Percentiles rank a stretch among this genome's conserved stretches.
phyloP scores from a whole-genome alignment of 2,797 vertebrate genomes.

The Syndactyla subalaris region DNA sequence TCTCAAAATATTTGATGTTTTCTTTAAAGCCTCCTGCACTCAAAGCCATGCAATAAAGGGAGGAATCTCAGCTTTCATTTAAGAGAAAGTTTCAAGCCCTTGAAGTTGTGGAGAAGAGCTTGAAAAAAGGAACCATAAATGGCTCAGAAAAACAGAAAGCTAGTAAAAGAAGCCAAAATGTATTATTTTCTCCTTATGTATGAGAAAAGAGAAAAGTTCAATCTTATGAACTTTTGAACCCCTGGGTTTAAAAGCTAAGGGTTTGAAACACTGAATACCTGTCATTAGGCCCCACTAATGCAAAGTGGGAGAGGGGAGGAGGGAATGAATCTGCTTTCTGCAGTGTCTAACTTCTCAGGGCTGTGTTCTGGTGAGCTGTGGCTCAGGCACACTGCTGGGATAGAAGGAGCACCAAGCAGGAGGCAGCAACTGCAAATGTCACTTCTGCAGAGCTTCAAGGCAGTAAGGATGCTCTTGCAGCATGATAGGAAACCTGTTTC shows the following conservation, averaged over 20 bases:
- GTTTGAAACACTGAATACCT: constrained; percentile 40
- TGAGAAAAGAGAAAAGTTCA: constrained; percentile 39
- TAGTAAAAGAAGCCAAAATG: constrained; percentile 44
- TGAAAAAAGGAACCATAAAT: constrained; percentile 39
- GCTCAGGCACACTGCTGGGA: not conserved
- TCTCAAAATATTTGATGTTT: constrained; percentile 61
- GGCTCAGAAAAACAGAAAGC: constrained; percentile 54
- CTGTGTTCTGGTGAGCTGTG: not conserved
- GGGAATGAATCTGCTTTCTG: not conserved
- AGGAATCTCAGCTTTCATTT: constrained; percentile 63
- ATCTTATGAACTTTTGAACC: constrained; percentile 51
- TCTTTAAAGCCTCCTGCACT: constrained; percentile 52
- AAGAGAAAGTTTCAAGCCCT: constrained; percentile 49
- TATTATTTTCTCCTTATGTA: constrained; percentile 56
- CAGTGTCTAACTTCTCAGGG: not conserved
- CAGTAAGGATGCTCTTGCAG: not conserved
- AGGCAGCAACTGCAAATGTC: not conserved
- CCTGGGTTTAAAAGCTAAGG: constrained; percentile 13
- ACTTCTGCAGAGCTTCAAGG: not conserved
- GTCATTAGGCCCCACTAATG: not conserved
- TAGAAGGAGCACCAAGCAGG: not conserved
- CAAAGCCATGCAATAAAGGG: constrained; percentile 60
- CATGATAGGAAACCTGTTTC: not conserved
- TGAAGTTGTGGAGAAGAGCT: constrained; percentile 27
- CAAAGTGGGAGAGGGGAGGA: not conserved